Base-by-base conservation (phyloP, 2,113 vertebrate genomes). In the Atherinomorus stipes region DNA sequence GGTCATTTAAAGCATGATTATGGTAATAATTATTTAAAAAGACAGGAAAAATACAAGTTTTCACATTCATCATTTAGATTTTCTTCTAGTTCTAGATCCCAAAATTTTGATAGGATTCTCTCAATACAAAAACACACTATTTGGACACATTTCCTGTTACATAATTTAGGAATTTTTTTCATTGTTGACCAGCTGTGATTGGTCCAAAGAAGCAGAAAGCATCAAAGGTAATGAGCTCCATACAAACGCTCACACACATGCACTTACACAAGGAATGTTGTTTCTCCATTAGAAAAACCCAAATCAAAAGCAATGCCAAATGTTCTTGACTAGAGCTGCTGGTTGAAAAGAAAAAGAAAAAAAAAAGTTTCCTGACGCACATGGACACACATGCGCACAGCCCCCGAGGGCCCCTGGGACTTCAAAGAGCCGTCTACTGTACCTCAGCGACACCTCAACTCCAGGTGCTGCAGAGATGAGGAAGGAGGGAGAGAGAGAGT, bases 391-490 rank as follows among this genome's bases (percentile, higher is more conserved):
- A 47, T 37, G 44, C 22, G 56, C 61, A 37, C n/a, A 63, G 42
- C 38, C 70, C 71, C 70, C 1, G 5, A 74, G 69, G 78, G 67
- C 79, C 80, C 76, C 60, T 10, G 58, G 75, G 84, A 93, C 86
- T 90, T 93, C 91, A 94, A 94, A 93, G 85, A 88, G 83, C 38
- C 52, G 65, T 78, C 79, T 78, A 85, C 87, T 83, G 85, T 87
- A 90, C 78, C 78, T 85, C 85, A 78, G 85, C 37, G 19, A 90
- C 91, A 93, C 91, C 92, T 93, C 86, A 78, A 74, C 76, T 80
- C 82, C 83, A 88, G 86, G 83, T 86, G 87, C 72, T 56, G 52
- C 37, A 54, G 73, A 74, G 49, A 72, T 64, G 68, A 68, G 75
- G 80, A 58, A 28, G 49, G 56, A 62, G 64, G 61, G 62, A 49